phyloP scores from a whole-genome alignment of 2,113 vertebrate genomes.

The Malurus alboscapulatus region DNA sequence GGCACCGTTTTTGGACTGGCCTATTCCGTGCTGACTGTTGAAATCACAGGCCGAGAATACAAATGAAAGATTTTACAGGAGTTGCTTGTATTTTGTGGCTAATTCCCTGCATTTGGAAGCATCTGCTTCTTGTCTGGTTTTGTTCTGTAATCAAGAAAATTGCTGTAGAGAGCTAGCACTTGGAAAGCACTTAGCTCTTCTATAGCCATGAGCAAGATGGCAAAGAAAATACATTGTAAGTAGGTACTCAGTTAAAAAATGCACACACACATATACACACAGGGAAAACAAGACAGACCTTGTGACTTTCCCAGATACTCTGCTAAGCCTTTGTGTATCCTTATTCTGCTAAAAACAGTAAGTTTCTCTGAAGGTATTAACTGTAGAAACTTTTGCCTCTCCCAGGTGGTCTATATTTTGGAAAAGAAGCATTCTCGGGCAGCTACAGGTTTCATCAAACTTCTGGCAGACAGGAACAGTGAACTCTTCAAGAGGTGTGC shows the following conservation, averaged over 20 bases:
- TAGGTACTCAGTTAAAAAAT: neutral
- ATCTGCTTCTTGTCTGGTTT: slow-evolving; percentile 65
- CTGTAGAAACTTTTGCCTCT: slow-evolving; percentile 1
- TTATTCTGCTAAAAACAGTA: neutral
- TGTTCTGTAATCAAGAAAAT: slow-evolving; percentile 68
- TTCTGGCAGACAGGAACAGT: slow-evolving; percentile 87
- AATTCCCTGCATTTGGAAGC: slow-evolving; percentile 55
- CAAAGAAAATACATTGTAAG: slow-evolving; percentile 23
- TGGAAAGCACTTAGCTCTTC: slow-evolving; percentile 38
- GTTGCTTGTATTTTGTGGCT: slow-evolving; percentile 64
- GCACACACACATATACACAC: neutral
- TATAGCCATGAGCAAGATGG: slow-evolving; percentile 52
- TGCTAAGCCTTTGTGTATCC: neutral
- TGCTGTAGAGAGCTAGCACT: slow-evolving; percentile 41
- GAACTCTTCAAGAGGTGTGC: slow-evolving; percentile 80
- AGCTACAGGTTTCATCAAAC: slow-evolving; percentile 89
- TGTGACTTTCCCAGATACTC: neutral
- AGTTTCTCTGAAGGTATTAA: slow-evolving; percentile 2
- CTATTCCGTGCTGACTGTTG: slow-evolving; percentile 17
- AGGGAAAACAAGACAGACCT: neutral
- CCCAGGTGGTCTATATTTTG: slow-evolving; percentile 91
- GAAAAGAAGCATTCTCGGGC: slow-evolving; percentile 94
- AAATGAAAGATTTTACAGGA: slow-evolving; percentile 65
- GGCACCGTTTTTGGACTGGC: slow-evolving; percentile 48
- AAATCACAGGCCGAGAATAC: slow-evolving; percentile 49